Conservation (phyloP, 2,888 invertebrate genomes). For the Limnephilus lunatus region DNA sequence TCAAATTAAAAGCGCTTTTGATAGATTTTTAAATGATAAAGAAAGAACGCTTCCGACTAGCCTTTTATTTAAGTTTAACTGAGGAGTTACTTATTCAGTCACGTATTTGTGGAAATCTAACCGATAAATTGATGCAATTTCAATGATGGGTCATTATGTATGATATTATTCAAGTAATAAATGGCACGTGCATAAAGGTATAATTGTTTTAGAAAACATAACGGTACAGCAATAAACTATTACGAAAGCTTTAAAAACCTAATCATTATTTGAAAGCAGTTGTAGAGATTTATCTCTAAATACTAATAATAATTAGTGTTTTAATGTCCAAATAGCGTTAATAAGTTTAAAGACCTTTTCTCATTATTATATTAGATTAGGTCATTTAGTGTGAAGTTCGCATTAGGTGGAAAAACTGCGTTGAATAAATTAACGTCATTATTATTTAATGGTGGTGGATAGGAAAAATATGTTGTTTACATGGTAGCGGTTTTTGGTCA, state of each 20-base stretch:
- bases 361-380: no score
- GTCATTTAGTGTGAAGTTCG: no score
- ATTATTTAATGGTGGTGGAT: no score
- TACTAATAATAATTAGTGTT: not conserved
- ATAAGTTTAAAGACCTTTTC: no score
- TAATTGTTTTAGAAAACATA: not conserved
- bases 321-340: no score
- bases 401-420: no score
- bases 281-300: not conserved
- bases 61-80: not conserved
- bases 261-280: not conserved
- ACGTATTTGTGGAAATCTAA: not conserved
- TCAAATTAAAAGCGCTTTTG: not conserved
- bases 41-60: not conserved
- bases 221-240: not conserved
- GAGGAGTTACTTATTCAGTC: not conserved
- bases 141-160: not conserved
- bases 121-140: no score
- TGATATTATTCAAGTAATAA: not conserved
- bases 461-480: no score
- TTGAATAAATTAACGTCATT: no score
- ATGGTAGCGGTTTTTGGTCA: not conserved
- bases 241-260: not conserved
- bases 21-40: not conserved
- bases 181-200: not conserved